These are phyloP conservation scores for Diplosoma virens DNA, from an alignment of 23 tunicate genomes.

Conservation along the genomic window DNA sequence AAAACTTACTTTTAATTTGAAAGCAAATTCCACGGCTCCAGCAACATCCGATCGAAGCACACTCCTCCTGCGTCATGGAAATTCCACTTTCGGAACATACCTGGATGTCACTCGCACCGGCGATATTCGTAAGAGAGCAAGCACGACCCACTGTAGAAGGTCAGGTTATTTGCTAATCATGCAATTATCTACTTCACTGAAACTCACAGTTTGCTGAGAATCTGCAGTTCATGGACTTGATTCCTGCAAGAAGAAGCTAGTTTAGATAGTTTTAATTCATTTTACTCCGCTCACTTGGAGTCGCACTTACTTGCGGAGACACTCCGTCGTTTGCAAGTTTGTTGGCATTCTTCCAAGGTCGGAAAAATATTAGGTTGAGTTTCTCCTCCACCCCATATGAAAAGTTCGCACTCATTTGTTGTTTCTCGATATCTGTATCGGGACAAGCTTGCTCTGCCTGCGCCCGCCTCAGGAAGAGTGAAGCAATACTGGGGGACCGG, in stretches of 20 bases:
- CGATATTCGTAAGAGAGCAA: background rate
- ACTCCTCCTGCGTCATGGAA: background rate
- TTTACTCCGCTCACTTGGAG: no score
- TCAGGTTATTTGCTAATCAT: no score
- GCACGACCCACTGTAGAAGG: background rate
- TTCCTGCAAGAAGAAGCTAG: no score
- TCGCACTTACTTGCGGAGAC: no score
- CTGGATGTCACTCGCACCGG: background rate
- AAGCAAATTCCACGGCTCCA: conserved; percentile 13
- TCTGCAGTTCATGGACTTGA: no score
- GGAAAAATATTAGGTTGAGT: background rate
- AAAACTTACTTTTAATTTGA: background rate
- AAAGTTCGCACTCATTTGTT: background rate
- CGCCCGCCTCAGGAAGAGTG: background rate
- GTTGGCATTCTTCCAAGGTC: background rate
- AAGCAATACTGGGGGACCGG: background rate
- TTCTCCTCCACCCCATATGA: background rate
- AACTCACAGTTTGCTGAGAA: no score
- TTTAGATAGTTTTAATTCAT: no score
- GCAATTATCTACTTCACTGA: no score
- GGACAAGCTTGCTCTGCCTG: background rate
- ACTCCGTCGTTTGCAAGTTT: conserved; percentile 3
- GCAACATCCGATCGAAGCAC: background rate
- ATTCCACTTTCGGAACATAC: background rate
- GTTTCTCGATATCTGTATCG: background rate